Percentiles rank a stretch among this genome's conserved stretches.
Evolutionary conservation across 2,797 vertebrate genomes (phyloP).

Genomic region (Masticophis lateralis): DNA sequence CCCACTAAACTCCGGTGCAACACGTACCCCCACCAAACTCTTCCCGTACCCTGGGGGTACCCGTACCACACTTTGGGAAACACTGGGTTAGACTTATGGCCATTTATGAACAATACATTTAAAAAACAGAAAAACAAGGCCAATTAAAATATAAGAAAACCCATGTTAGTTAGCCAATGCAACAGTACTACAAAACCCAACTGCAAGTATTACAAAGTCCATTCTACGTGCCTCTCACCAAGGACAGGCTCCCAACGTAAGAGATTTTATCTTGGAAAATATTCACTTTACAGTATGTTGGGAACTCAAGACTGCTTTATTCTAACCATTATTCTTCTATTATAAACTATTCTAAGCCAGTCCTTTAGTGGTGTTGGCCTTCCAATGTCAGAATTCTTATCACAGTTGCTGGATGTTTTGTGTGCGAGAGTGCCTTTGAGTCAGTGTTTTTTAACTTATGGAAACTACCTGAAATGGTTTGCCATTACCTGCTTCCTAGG

Average conservation of each 20-base stretch:
- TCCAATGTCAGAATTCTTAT: not conserved
- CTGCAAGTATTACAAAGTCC: not conserved
- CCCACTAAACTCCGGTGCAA: too few relatives aligned
- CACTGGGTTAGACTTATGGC: not conserved
- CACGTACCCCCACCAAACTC: too few relatives aligned
- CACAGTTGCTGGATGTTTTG: not conserved
- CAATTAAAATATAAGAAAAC: too few relatives aligned
- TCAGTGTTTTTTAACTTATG: not conserved
- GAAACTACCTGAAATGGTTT: not conserved
- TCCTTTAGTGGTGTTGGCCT: not conserved
- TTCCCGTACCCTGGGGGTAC: too few relatives aligned
- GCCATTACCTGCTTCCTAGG: not conserved
- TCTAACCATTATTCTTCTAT: not conserved
- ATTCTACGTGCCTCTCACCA: not conserved
- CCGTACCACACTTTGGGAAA: too few relatives aligned
- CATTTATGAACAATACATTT: not conserved
- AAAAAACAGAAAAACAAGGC: not conserved
- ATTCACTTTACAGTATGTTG: not conserved
- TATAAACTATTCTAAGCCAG: not conserved
- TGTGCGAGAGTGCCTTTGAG: not conserved
- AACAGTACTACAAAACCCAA: not conserved
- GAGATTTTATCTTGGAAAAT: not conserved
- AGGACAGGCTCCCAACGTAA: not conserved
- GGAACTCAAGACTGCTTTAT: not conserved
- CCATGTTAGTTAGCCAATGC: not conserved